A percentile compares a stretch with the other conserved stretches of the same genome.
These are phyloP conservation scores for Meloidogyne hapla DNA, from an alignment of 1,140 invertebrate species.

Conservation along the genomic window DNA sequence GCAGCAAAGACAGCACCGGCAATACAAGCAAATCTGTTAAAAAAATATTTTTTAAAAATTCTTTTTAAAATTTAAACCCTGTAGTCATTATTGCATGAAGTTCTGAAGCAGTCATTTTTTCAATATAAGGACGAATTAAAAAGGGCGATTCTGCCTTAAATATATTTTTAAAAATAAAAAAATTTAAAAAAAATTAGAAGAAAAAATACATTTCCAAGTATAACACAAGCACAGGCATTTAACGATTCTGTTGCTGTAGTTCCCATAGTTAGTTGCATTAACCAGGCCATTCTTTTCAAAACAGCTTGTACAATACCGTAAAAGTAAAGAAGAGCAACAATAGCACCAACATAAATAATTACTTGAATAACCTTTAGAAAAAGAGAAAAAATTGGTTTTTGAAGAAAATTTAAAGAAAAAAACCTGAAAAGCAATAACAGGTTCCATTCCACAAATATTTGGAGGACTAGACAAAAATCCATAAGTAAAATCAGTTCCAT, in stretches of 20 bases:
- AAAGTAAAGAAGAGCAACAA: constrained; percentile 77
- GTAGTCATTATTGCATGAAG: constrained; percentile 86
- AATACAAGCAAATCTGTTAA: constrained; percentile 79
- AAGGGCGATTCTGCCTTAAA: constrained; percentile 73
- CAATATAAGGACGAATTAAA: constrained; percentile 83
- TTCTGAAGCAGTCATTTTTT: constrained; percentile 80
- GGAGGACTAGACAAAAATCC: constrained; percentile 68
- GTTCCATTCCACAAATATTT: constrained; percentile 72
- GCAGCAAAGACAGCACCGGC: constrained; percentile 88
- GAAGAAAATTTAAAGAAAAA: background rate
- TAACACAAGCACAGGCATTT: constrained; percentile 83
- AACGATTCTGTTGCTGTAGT: constrained; percentile 88
- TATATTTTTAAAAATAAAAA: background rate
- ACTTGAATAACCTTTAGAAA: constrained; percentile 66
- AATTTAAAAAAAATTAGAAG: too few species aligned
- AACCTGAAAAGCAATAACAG: constrained; percentile 71
- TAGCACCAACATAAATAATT: constrained; percentile 50
- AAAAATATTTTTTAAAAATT: constrained; percentile 70
- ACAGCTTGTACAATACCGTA: constrained; percentile 72
- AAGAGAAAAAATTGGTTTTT: background rate
- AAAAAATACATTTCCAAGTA: constrained; percentile 75
- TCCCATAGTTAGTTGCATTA: constrained; percentile 64
- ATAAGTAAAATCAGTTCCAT: constrained; percentile 81
- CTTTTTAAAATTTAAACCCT: constrained; percentile 66
- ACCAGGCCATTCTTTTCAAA: constrained; percentile 15